phyloP scores from a whole-genome alignment of 2,113 vertebrate genomes.

The Turdus rufiventris region DNA sequence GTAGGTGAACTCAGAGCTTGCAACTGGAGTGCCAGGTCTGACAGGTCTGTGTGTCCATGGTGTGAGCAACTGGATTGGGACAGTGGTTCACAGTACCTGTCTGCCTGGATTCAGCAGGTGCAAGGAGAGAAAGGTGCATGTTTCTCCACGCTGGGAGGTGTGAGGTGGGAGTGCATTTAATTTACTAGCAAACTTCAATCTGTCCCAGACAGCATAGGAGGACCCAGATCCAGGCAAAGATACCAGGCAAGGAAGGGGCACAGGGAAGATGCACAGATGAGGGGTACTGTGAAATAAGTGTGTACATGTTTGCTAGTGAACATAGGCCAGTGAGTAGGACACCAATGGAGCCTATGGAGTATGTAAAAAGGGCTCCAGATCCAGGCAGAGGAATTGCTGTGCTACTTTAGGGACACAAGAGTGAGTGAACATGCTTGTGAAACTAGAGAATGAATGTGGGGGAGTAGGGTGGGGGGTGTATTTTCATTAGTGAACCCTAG shows the following conservation, averaged over 20 bases:
- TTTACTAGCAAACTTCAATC: neutral
- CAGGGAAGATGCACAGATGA: neutral
- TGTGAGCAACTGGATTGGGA: fast-evolving
- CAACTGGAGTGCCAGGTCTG: neutral
- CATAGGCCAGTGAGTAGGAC: neutral
- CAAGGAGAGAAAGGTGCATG: neutral
- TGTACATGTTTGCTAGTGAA: neutral
- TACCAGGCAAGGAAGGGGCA: neutral
- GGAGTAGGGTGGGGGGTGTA: fast-evolving
- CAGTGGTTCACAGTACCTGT: neutral
- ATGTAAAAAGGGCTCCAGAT: neutral
- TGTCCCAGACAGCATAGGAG: neutral
- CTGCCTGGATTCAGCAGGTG: neutral
- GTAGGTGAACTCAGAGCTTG: neutral
- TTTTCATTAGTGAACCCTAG: neutral
- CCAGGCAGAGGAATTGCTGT: neutral
- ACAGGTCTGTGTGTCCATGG: neutral
- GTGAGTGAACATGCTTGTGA: neutral
- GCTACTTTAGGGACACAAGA: neutral
- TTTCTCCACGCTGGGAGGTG: neutral
- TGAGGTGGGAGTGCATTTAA: neutral
- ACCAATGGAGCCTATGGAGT: fast-evolving
- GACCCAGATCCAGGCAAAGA: no score
- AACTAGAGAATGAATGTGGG: neutral
- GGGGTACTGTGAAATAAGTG: neutral